Base-by-base conservation (phyloP, 2,888 invertebrate species). In the Sipunculus nudus region DNA sequence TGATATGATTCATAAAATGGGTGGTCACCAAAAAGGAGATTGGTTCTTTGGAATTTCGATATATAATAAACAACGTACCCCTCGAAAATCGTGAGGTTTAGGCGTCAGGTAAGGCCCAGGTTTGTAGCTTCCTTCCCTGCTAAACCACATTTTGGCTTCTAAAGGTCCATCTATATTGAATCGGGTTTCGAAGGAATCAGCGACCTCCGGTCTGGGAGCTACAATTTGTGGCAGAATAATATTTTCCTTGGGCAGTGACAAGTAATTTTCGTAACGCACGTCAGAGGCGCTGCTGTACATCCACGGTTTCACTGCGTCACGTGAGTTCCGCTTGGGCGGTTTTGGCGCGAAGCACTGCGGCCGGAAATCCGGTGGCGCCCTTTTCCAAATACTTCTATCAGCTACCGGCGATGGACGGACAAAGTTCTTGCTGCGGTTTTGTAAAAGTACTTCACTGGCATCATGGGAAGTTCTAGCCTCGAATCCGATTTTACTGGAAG, bases 301-400 rank as follows among this genome's bases (percentile, higher is more conserved):
- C 79, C 79, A 80, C 2, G 81, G 81, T 57, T 72, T 61, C 71
- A 78, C 76, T 6, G 80, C 75, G 26, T 78, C 80, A 8, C 72
- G 61, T 1, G 78, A 71, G 65, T 81, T 81, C 4, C 81, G 65
- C 60, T 78, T 78, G 1, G 80, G 79, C 1, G 81, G 81, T 39
- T 72, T 70, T 6, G 80, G 80, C 3, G 74, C 76, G 56, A 72
- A 80, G 21, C 62, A 55, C 47, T 63, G 75, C n/a, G 74, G 74
- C 39, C 79, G 63, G 64, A 81, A 79, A 58, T 81, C 80, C 8
- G 81, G 81, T 0, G 80, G 78, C 25, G 76, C 77, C 41, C 77
- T 61, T 54, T 73, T 77, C 81, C 80, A 80, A 8, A 79, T 75
- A 55, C 79, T 75, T 21, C 70, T 65, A 48, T 77, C 75, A 40